These are phyloP conservation scores for Leucozona laternaria DNA, from an alignment of 2,888 invertebrate genomes.

Conservation along the genomic window DNA sequence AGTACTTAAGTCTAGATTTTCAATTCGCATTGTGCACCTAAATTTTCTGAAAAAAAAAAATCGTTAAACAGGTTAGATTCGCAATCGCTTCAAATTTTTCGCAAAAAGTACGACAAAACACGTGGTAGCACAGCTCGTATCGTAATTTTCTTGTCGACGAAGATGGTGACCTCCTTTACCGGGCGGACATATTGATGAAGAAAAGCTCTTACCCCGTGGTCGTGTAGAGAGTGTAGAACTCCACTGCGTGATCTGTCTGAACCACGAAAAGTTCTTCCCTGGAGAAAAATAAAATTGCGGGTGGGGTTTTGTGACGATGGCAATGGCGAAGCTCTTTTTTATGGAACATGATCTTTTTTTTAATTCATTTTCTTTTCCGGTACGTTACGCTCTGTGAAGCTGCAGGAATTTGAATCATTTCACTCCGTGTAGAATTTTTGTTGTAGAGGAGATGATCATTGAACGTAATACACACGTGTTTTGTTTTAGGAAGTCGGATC, in stretches of 20 bases:
- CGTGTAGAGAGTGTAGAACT: not conserved
- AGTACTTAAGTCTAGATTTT: not conserved
- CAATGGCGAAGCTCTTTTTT: conserved; percentile 4
- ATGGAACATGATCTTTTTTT: conserved; percentile 13
- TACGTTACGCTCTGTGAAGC: conserved; percentile 39
- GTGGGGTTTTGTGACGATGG: conserved; percentile 32
- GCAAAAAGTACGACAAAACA: conserved; percentile 43
- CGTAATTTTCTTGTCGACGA: not conserved
- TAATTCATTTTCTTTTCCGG: not conserved
- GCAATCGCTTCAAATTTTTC: not conserved
- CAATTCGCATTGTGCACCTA: conserved; percentile 22
- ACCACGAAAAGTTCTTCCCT: conserved; percentile 13
- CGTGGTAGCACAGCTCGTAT: conserved; percentile 47
- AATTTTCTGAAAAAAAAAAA: not conserved
- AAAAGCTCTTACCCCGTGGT: conserved; percentile 41
- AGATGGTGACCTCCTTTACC: conserved; percentile 51
- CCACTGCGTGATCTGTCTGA: conserved; percentile 18
- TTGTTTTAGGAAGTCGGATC: not conserved
- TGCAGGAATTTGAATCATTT: conserved; percentile 53
- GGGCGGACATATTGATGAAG: conserved; percentile 64
- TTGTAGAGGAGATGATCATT: not conserved
- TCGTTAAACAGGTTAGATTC: conserved; percentile 14
- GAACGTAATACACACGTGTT: conserved; percentile 52
- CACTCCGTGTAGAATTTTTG: conserved; percentile 1
- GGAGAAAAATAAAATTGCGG: conserved; percentile 31